These are phyloP conservation scores for Eidolon dupreanum DNA, from an alignment of 2,797 vertebrate genomes.

Conservation along the genomic window DNA sequence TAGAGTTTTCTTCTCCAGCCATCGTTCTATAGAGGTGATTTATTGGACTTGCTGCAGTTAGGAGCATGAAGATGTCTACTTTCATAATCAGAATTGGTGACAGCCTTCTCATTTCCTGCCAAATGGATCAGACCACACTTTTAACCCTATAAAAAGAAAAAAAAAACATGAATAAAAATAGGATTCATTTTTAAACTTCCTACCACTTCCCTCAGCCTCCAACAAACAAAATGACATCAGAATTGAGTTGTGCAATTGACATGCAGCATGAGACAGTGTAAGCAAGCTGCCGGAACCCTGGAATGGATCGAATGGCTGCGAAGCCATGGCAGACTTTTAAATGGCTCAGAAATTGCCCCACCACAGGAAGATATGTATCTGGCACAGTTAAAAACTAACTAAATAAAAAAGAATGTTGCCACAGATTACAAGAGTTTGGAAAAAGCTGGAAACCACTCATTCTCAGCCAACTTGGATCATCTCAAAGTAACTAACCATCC, in stretches of 20 bases:
- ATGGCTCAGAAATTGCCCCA: not conserved
- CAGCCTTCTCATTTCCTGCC: constrained; percentile 83
- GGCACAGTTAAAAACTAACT: constrained; percentile 13
- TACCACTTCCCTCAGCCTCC: not conserved
- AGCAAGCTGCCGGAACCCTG: not conserved
- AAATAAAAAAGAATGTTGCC: not conserved
- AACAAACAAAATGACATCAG: not conserved
- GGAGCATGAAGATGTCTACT: constrained; percentile 60
- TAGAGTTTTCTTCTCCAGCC: not conserved
- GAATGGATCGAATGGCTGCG: not conserved
- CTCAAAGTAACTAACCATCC: constrained; percentile 26
- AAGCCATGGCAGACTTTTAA: not conserved
- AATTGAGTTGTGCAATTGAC: not conserved
- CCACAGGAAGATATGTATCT: not conserved
- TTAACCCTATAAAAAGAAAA: constrained; percentile 83
- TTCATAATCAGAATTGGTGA: constrained; percentile 8
- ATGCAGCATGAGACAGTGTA: not conserved
- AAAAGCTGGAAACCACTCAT: constrained; percentile 50
- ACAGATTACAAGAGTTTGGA: constrained; percentile 24
- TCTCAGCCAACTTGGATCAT: constrained; percentile 47
- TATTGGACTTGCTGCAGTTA: not conserved
- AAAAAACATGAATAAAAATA: constrained; percentile 65
- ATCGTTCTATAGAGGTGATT: not conserved
- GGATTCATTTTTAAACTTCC: not conserved
- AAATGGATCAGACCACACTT: constrained; percentile 90